Percentiles rank a stretch among this genome's conserved stretches.
Conservation (phyloP, 2,113 vertebrate species). For the Bos indicus region DNA sequence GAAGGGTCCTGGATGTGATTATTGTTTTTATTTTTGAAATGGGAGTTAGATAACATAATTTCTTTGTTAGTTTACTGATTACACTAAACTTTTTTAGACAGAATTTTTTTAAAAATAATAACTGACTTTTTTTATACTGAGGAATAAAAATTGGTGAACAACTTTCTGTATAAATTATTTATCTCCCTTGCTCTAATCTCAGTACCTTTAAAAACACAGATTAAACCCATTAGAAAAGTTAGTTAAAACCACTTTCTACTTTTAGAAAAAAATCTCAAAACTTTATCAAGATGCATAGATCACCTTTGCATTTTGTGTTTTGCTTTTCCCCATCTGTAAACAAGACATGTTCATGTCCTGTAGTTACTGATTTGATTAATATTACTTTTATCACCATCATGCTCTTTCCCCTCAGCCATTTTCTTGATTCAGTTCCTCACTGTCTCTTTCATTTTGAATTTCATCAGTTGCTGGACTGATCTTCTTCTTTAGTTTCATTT, state of each 20-base stretch:
- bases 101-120: not conserved
- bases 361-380: not conserved
- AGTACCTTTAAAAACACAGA: not conserved
- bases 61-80: slow-evolving; percentile 16
- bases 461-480: not conserved
- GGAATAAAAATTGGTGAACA: not conserved
- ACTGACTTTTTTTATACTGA: not conserved
- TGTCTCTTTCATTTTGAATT: not conserved
- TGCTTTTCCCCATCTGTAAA: not conserved
- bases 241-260: not conserved
- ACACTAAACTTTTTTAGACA: not conserved
- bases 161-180: not conserved
- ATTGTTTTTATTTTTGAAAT: not conserved
- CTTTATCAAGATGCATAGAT: not conserved
- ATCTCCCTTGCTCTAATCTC: not conserved
- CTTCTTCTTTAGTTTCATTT: not conserved
- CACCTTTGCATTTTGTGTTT: not conserved
- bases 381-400: not conserved
- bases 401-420: not conserved
- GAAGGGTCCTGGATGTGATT: not conserved
- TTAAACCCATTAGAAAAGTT: not conserved
- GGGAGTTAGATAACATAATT: not conserved
- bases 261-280: not conserved
- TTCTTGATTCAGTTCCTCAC: not conserved
- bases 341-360: not conserved